Percentiles rank a stretch among this genome's conserved stretches.
These are phyloP conservation scores for Odontesthes bonariensis DNA, from an alignment of 2,113 vertebrate genomes.

Conservation along the genomic window DNA sequence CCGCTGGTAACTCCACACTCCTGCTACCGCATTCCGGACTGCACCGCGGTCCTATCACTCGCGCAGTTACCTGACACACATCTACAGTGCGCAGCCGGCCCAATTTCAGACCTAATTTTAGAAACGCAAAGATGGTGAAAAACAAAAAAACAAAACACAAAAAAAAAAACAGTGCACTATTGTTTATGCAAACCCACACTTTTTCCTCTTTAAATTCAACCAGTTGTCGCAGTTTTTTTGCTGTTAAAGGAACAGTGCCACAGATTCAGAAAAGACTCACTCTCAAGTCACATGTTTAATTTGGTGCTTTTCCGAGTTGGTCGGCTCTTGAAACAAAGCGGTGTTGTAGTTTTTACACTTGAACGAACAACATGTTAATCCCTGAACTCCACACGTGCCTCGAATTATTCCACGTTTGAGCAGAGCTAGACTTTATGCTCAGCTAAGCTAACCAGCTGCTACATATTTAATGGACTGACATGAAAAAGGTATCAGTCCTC, in stretches of 20 bases:
- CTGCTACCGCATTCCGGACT: constrained; percentile 49
- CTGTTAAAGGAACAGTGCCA: neutral
- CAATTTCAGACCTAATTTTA: neutral
- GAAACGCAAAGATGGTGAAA: neutral
- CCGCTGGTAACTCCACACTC: constrained; percentile 38
- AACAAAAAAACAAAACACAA: too few species aligned
- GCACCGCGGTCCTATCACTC: constrained; percentile 1
- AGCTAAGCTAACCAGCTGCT: constrained; percentile 24
- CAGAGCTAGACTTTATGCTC: neutral
- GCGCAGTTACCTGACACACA: neutral
- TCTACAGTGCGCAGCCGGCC: neutral
- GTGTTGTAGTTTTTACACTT: neutral
- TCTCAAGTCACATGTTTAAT: neutral
- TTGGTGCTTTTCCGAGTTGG: neutral
- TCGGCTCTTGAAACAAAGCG: neutral
- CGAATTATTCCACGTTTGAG: neutral
- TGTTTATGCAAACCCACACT: too few species aligned
- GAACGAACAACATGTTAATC: neutral
- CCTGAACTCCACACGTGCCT: neutral
- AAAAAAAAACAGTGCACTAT: too few species aligned
- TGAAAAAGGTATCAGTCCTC: neutral
- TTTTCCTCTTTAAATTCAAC: neutral
- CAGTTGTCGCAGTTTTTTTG: neutral
- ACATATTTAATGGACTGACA: neutral
- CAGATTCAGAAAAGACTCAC: too few species aligned